Evolutionary conservation across 2,888 invertebrate species (phyloP).

Genomic region (Unio pictorum): DNA sequence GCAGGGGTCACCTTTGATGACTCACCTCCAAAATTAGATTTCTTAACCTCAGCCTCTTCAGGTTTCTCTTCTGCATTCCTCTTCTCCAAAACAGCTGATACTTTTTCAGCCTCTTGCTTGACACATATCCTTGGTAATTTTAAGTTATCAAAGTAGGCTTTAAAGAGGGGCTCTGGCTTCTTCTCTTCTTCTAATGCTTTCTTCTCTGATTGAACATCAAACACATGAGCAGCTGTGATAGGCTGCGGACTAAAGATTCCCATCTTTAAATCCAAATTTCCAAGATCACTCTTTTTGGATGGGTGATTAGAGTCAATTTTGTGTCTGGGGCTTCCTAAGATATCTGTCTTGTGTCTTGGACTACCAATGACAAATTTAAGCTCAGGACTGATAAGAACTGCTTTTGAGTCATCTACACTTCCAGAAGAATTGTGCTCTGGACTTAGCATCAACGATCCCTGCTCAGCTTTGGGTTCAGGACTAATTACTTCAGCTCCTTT

Average conservation of each 20-base stretch:
- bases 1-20: slow-evolving; percentile 3
- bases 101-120: slow-evolving; percentile 17
- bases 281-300: slow-evolving; percentile 1
- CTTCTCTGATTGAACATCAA: slow-evolving; percentile 20
- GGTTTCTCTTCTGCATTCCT: slow-evolving; percentile 20
- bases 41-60: slow-evolving; percentile 17
- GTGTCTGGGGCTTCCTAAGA: slow-evolving; percentile 21
- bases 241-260: slow-evolving; percentile 20
- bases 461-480: slow-evolving; percentile 18
- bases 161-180: slow-evolving; percentile 35
- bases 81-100: slow-evolving; percentile 22
- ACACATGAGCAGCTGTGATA: background rate
- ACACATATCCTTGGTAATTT: slow-evolving; percentile 13
- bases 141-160: slow-evolving; percentile 31
- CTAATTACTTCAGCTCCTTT: slow-evolving; percentile 34
- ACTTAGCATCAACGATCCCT: slow-evolving; percentile 20
- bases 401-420: too few species aligned
- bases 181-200: slow-evolving; percentile 27
- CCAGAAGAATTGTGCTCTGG: slow-evolving; percentile 18
- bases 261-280: slow-evolving; percentile 19
- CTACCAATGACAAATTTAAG: slow-evolving; percentile 28
- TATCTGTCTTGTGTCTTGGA: slow-evolving; percentile 19
- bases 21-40: background rate
- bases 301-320: slow-evolving; percentile 11
- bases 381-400: background rate